Evolutionary conservation across 2,797 vertebrate species (phyloP).

Genomic region (Paramormyrops hopkinsi): DNA sequence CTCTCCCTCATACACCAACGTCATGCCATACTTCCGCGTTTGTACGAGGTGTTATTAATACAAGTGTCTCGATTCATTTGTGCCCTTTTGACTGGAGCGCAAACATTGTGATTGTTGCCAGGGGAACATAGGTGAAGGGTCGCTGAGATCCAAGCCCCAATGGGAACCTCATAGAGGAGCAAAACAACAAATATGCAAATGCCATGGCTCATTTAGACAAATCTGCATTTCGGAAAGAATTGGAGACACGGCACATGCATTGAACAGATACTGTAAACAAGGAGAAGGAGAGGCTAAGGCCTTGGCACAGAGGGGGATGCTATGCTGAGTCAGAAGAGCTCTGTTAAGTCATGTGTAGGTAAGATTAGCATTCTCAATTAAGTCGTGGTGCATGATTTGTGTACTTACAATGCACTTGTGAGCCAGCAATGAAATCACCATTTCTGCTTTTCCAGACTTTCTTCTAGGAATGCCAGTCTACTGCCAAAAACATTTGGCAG

Average conservation of each 20-base stretch:
- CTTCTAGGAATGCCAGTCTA: slow-evolving; percentile 44
- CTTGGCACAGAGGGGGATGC: slow-evolving; percentile 30
- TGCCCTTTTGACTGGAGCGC: slow-evolving; percentile 19
- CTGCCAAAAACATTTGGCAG: slow-evolving; percentile 53
- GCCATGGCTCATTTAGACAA: neutral
- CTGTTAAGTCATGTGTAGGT: slow-evolving; percentile 46
- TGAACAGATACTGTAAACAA: neutral
- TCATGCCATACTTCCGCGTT: neutral
- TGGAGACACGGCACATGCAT: slow-evolving; percentile 20
- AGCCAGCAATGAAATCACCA: slow-evolving; percentile 48
- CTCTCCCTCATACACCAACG: neutral
- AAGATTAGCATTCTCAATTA: slow-evolving; percentile 62
- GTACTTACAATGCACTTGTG: slow-evolving; percentile 50
- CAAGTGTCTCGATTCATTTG: neutral
- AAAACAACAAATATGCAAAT: neutral
- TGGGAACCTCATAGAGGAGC: slow-evolving; percentile 32
- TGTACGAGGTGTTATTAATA: neutral
- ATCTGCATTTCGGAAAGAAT: slow-evolving; percentile 10
- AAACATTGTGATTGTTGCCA: slow-evolving; percentile 40
- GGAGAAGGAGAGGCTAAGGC: neutral
- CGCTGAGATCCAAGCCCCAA: slow-evolving; percentile 28
- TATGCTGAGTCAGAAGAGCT: slow-evolving; percentile 36
- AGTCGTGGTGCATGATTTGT: slow-evolving; percentile 38
- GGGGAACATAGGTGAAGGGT: slow-evolving; percentile 45
- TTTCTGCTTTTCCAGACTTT: slow-evolving; percentile 50